Conservation (phyloP, 2,797 vertebrate genomes). For the Eurystomus glaucurus region DNA sequence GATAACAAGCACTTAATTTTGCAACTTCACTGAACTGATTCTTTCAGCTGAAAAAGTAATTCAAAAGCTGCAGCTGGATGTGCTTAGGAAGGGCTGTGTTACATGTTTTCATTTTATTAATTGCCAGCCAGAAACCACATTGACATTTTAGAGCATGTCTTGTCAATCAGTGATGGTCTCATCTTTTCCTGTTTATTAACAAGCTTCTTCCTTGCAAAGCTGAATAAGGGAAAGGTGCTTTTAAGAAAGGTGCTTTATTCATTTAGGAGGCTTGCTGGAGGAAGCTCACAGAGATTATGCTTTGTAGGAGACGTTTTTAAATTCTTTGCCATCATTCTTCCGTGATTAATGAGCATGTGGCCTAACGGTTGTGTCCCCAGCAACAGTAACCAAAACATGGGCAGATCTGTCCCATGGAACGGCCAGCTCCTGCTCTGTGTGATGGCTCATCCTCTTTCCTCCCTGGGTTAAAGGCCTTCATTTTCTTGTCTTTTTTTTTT, state of each 20-base stretch:
- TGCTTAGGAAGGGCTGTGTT: neutral
- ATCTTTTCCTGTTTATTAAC: neutral
- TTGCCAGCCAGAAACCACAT: neutral
- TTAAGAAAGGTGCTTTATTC: neutral
- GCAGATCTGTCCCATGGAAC: neutral
- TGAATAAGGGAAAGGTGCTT: neutral
- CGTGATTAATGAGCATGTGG: neutral
- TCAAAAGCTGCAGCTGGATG: slow-evolving; percentile 52
- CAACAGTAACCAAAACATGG: neutral
- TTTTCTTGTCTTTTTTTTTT: neutral
- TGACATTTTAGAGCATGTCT: neutral
- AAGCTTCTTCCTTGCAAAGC: neutral
- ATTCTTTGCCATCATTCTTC: neutral
- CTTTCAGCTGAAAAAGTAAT: slow-evolving; percentile 26
- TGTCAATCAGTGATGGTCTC: neutral
- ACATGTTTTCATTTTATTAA: neutral
- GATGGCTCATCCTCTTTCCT: neutral
- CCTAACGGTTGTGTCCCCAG: neutral
- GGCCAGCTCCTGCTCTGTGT: neutral
- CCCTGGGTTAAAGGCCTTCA: neutral
- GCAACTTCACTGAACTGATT: neutral
- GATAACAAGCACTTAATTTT: slow-evolving; percentile 32
- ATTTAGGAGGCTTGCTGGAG: neutral
- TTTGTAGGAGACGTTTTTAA: neutral
- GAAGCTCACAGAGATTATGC: neutral